Evolutionary conservation across 2,113 vertebrate genomes (phyloP), one percentile per base, ranked within the genome.

Genomic region (Maccullochella peelii): DNA sequence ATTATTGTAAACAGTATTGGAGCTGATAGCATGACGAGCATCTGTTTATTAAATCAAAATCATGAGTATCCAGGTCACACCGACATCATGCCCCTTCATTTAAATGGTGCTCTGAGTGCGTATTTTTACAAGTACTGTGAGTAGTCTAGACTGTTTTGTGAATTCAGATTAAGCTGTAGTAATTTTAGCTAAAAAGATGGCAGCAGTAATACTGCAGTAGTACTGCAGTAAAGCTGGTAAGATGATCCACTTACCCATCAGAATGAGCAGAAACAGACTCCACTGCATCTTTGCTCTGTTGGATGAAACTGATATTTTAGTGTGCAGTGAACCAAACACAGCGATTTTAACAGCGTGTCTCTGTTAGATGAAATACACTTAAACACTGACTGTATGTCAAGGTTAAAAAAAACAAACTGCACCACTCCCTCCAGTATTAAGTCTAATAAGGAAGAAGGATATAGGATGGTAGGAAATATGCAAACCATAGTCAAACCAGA

Each of bases 181-280:
- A 16, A 16, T 42, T 42, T 42, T 12, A 12, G 42, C 42, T 42
- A 3, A 42, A 12, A 42, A 3, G 8, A 40, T 10, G 42, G 42
- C 10, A 42, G 25, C 30, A 36, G 59, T 10, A 36, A 12, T 15
- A 30, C 59, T 21, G 25, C 30, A 62, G 59, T 21, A 21, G 57
- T 7, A 18, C 30, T 36, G 33, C 20, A 2, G 21, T 42, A n/a
- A 38, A 40, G 21, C 15, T 18, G 25, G 16, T 20, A 20, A 10
- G 4, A 20, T 25, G 11, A 69, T 61, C 12, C 14, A 79, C 86
- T 73, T 42, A 87, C 82, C 88, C 67, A 82, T 67, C 69, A 87
- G 66, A 23, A 78, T 40, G 78, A 82, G 18, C 21, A 89, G 47
- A 44, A 87, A 69, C 69, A 77, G 61, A 73, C 25, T 73, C 75